phyloP scores from a whole-genome alignment of 1,140 invertebrate species.

The Magallana angulata region DNA sequence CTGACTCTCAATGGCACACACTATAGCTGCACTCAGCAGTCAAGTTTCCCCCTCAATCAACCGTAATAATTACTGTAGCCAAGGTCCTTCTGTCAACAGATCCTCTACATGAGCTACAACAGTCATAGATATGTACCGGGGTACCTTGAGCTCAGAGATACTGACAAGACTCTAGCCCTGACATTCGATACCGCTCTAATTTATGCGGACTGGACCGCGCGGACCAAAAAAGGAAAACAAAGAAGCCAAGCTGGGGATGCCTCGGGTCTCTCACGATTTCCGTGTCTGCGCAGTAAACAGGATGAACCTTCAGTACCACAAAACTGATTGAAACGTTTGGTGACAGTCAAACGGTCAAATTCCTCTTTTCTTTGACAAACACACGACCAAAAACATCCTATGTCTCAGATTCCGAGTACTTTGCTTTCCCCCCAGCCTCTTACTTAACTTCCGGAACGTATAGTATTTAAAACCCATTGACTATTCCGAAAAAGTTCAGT shows the following conservation, averaged over 20 bases:
- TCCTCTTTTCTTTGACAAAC: neutral
- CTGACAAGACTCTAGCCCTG: slow-evolving; percentile 18
- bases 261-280: slow-evolving; percentile 4
- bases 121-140: neutral
- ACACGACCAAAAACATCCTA: neutral
- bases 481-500: too few species aligned
- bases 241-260: slow-evolving; percentile 24
- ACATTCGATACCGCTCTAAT: neutral
- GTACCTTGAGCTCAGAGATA: neutral
- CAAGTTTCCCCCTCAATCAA: neutral
- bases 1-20: neutral
- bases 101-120: neutral
- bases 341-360: neutral
- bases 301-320: neutral
- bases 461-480: neutral
- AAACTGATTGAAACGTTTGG: neutral
- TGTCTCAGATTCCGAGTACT: slow-evolving; percentile 2
- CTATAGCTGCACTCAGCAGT: neutral
- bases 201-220: slow-evolving; percentile 35
- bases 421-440: slow-evolving; percentile 20
- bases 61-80: too few species aligned
- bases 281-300: slow-evolving; percentile 30
- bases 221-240: slow-evolving; percentile 37
- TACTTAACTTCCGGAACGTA: neutral
- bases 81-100: too few species aligned